Evolutionary conservation across 2,113 vertebrate genomes (phyloP), one percentile per base, ranked within the genome.

Genomic region (Toxotes chatareus): DNA sequence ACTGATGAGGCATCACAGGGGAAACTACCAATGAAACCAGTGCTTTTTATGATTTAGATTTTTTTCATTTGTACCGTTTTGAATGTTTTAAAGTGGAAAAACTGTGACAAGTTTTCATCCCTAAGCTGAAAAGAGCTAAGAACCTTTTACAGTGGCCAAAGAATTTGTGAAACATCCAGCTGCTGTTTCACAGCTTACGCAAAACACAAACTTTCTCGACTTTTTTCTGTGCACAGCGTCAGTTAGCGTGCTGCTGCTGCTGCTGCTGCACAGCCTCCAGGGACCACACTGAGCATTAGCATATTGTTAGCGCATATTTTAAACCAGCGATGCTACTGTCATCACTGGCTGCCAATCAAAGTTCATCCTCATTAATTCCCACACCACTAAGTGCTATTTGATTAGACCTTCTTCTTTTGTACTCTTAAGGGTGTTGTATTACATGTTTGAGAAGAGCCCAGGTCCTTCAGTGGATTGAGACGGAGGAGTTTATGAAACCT

Each of bases 401-500:
- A 55, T 75, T 23, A 32, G 23, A 53, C 14, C 9, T 27, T 17
- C 38, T 23, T 36, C 13, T 23, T 65, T 36, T 10, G 0, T 16
- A 5, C 32, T 16, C 1, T 27, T 49, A 0, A 3, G 31, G 47
- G 47, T 10, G 14, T 23, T 51, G 32, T 7, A 17, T 44, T 73
- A 51, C 42, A 67, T 46, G 59, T 63, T 32, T 65, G 5, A n/a
- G 23, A 62, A 60, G 32, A 67, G 53, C 56, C 23, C 31, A 32
- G 64, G 57, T 74, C 79, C 46, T 42, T 53, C 34, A 5, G 80
- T 34, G 49, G 73, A 74, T 42, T 14, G 47, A 79, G 74, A 80
- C 19, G 51, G 63, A 71, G 53, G 64, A 78, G 55, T 62, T 57
- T 21, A 60, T 69, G 69, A 76, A 81, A 64, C 68, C 75, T 46